Evolutionary conservation across 2,113 vertebrate genomes (phyloP).

Genomic region (Periophthalmodon schlosseri): DNA sequence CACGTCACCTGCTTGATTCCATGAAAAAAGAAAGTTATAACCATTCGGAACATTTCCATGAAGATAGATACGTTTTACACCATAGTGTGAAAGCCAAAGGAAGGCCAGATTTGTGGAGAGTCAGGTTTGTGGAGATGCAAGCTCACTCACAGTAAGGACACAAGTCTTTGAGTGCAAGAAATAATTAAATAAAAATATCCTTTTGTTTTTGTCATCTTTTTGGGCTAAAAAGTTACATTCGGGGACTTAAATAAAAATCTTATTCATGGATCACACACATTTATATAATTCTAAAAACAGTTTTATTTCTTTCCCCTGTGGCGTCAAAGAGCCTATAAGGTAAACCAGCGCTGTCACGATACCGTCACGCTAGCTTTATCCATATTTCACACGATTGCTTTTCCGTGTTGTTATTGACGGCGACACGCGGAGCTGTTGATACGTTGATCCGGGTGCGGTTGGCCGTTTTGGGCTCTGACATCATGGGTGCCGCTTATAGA

Average conservation of each 20-base stretch:
- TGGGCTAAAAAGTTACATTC: too few relatives aligned
- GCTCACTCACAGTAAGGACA: too few relatives aligned
- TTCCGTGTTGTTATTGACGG: constrained; percentile 31
- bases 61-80: too few relatives aligned
- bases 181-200: too few relatives aligned
- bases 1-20: too few relatives aligned
- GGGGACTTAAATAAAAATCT: background rate
- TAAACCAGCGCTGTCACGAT: background rate
- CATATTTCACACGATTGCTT: constrained; percentile 18
- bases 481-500: constrained; percentile 49
- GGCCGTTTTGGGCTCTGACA: constrained; percentile 52
- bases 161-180: too few relatives aligned
- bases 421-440: constrained; percentile 42
- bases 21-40: too few relatives aligned
- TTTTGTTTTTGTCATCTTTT: too few relatives aligned
- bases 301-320: background rate
- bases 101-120: too few relatives aligned
- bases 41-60: too few relatives aligned
- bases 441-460: constrained; percentile 40
- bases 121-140: too few relatives aligned
- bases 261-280: background rate
- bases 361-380: constrained; percentile 13
- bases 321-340: background rate
- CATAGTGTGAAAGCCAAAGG: too few relatives aligned
- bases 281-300: background rate